Evolutionary conservation across 2,888 invertebrate species (phyloP), one percentile per base, ranked within the genome.

Genomic region (Rhogogaster chlorosoma): DNA sequence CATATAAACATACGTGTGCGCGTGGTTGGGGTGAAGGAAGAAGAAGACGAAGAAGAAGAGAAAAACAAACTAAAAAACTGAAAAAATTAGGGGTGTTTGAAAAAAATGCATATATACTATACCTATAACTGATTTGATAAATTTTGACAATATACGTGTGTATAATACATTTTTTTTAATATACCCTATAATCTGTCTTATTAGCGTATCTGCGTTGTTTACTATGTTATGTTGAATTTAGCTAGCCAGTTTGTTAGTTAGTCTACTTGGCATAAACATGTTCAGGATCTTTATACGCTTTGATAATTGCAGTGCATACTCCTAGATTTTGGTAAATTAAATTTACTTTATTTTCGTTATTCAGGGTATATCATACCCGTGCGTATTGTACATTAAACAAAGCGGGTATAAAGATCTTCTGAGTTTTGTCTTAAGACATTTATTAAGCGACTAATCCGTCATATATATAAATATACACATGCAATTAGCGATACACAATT

Each of bases 131-230:
- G 12, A 22, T 73, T 53, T 77, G 49, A 77, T 32, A 77, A 77
- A 53, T 53, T n/a, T 77, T 77, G 77, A 77, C 77, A 77, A 77
- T 77, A 77, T 77, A 77, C 29, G 29, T 45, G 77, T 53, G 77
- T 53, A 49, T 77, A 32, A 77, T 77, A 77, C 4, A 45, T 26
- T 77, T 53, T 53, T 77, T 77, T 77, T n/a, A 49, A 77, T 77
- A 73, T 73, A 67, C 67, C 29, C 67, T 73, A 32, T n/a, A 22
- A 26, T 49, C 29, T 32, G n/a, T 29, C 49, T 38, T n/a, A 73
- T 22, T 42, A 22, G 18, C 53, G 29, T 53, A 32, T 53, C 18
- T 77, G 15, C 77, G 77, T 53, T 77, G 45, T 49, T 29, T 42
- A 18, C 7, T 73, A 42, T 73, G 12, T 29, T 67, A 67, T 67